Percentiles rank a stretch among this genome's conserved stretches.
Conservation (phyloP, 2,888 invertebrate genomes). For the Apotomis capreana region DNA sequence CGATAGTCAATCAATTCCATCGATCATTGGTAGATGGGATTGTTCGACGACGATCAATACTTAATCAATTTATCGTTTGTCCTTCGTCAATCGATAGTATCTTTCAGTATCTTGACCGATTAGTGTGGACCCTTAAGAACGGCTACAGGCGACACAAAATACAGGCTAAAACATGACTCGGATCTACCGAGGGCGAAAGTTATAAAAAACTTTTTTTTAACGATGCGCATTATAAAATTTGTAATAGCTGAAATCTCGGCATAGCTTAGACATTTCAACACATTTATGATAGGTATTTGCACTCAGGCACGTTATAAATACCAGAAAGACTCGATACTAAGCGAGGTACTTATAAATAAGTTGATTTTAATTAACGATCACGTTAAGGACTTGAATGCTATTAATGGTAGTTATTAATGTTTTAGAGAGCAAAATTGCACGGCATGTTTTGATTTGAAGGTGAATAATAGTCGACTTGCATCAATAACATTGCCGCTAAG, state of each 20-base stretch:
- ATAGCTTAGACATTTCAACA: background rate
- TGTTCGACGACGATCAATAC: no score
- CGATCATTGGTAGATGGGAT: no score
- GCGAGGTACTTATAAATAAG: background rate
- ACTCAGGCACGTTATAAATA: background rate
- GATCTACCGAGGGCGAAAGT: no score
- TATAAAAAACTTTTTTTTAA: background rate
- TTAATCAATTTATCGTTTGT: no score
- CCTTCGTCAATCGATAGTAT: no score
- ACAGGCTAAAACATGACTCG: no score
- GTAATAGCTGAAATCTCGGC: background rate
- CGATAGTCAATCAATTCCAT: no score
- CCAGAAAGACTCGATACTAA: background rate
- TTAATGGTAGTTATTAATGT: slow-evolving; percentile 4
- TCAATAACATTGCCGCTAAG: background rate
- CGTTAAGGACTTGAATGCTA: slow-evolving; percentile 2
- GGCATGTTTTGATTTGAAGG: background rate
- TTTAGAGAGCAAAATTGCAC: background rate
- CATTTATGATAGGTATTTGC: background rate
- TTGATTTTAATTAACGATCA: background rate
- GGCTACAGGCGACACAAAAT: no score
- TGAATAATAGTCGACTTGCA: background rate
- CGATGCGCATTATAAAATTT: background rate
- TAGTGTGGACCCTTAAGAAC: no score
- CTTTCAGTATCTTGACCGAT: no score